Evolutionary conservation across 1,140 invertebrate genomes (phyloP), one percentile per base, ranked within the genome.

Genomic region (Dufourea novaeangliae): DNA sequence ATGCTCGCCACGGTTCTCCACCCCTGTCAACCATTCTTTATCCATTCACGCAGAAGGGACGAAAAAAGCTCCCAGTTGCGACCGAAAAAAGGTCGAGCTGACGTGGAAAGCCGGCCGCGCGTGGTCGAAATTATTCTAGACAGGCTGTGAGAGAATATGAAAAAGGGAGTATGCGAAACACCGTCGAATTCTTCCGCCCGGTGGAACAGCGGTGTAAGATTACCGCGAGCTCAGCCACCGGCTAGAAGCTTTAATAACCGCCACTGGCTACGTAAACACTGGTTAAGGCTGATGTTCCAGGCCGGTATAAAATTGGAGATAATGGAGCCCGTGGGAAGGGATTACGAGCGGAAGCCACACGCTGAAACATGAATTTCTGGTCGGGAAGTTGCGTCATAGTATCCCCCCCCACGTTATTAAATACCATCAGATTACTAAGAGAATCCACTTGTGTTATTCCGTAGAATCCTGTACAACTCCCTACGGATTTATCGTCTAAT

Each of bases 31-130:
- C n/a, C n/a, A n/a, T n/a, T 29, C 73, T 44, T 68, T 41, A 46
- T 75, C 73, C 73, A 39, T 64, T 64, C 64, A 27, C 34, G 27
- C 29, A 56, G n/a, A n/a, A n/a, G n/a, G n/a, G n/a, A n/a, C n/a
- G n/a, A n/a, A n/a, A n/a, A n/a, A n/a, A n/a, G n/a, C n/a, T n/a
- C n/a, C n/a, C n/a, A n/a, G n/a, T n/a, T n/a, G n/a, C n/a, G n/a
- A n/a, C n/a, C n/a, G n/a, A n/a, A 50, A n/a, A 50, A n/a, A n/a
- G 46, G n/a, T 50, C 4, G 20, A 50, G 46, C 46, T 50, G 5
- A n/a, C 25, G 27, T 8, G 8, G 2, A 41, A 41, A 41, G 39
- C n/a, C 4, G 7, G 20, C 3, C 61, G n/a, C 20, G 27, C 22
- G 41, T 12, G 61, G 3, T 4, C 5, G 29, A 39, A 25, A 50